A percentile compares a stretch with the other conserved stretches of the same genome.
These are phyloP conservation scores for Oligia latruncula DNA, from an alignment of 2,888 invertebrate genomes.

Conservation along the genomic window DNA sequence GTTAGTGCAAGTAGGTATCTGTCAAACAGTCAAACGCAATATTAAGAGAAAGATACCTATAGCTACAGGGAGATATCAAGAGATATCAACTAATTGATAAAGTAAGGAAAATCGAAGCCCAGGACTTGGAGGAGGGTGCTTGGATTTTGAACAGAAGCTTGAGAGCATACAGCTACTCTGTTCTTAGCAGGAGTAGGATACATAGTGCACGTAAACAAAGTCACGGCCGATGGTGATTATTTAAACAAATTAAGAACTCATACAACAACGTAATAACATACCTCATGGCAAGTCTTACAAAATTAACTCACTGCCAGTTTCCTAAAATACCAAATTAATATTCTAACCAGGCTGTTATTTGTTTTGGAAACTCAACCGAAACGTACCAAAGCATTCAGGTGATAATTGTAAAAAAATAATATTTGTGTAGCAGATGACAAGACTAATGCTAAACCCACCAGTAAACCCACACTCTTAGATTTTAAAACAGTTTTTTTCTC, in stretches of 20 bases:
- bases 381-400: slow-evolving; percentile 25
- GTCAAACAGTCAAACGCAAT: background rate
- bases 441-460: slow-evolving; percentile 48
- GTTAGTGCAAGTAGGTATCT: background rate
- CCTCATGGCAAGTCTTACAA: background rate
- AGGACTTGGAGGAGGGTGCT: no score
- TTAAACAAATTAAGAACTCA: background rate
- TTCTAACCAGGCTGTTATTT: background rate
- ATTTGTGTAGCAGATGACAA: slow-evolving; percentile 50
- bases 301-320: no score
- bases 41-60: background rate
- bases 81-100: background rate
- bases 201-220: background rate
- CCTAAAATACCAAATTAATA: background rate
- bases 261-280: background rate
- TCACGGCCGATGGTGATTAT: background rate
- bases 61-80: background rate
- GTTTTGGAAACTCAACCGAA: slow-evolving; percentile 18
- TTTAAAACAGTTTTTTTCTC: slow-evolving; percentile 51
- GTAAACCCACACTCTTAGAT: slow-evolving; percentile 48
- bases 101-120: background rate
- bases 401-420: slow-evolving; percentile 35
- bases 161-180: background rate
- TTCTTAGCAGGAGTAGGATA: background rate
- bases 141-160: background rate